Base-by-base conservation (phyloP, 2,888 invertebrate species). In the Cheilosia grossa region DNA sequence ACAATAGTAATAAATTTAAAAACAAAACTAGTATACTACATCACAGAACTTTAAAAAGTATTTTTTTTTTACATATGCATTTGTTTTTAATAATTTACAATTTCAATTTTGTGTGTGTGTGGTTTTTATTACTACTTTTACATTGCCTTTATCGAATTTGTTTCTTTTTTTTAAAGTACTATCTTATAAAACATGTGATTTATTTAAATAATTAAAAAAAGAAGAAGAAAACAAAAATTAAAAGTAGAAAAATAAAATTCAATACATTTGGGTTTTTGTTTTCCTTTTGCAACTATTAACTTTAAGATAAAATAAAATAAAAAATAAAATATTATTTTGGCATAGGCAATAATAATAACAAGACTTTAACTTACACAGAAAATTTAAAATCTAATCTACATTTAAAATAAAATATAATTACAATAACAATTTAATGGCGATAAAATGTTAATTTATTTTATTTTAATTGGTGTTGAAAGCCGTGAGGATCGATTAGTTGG, bases 11-110 rank as follows among this genome's bases (percentile, higher is more conserved):
- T 82, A 90, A 88, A 89, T 88, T 89, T 89, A 90, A 67, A 77
- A 75, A 66, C 77, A 89, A 90, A 90, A 89, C 90, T 90, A 90
- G 89, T 89, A 88, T 88, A 88, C 90, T 90, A 90, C 89, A 90
- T 90, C 90, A 90, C 90, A 90, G 90, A 89, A 77, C 82, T 86
- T 82, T 86, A 88, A 72, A 82, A 72, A 73, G 61, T 73, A 61
- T 44, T 53, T 30, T 40, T 6, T 67, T 56, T 64, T 40, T 56
- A 44, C 64, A 33, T 30, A 5, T 47, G 42, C 49, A n/a, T 37
- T 40, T 72, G 27, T 24, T 49, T 67, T 63, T 81, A 59, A 58
- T 51, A 51, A 75, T 70, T 58, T 70, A 70, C 49, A 81, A 67
- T 61, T 75, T 77, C 56, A 51, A 66, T 54, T 47, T 66, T 27